A percentile compares a stretch with the other conserved stretches of the same genome.
Evolutionary conservation across 2,797 vertebrate species (phyloP).

Genomic region (Neomorphus geoffroyi): DNA sequence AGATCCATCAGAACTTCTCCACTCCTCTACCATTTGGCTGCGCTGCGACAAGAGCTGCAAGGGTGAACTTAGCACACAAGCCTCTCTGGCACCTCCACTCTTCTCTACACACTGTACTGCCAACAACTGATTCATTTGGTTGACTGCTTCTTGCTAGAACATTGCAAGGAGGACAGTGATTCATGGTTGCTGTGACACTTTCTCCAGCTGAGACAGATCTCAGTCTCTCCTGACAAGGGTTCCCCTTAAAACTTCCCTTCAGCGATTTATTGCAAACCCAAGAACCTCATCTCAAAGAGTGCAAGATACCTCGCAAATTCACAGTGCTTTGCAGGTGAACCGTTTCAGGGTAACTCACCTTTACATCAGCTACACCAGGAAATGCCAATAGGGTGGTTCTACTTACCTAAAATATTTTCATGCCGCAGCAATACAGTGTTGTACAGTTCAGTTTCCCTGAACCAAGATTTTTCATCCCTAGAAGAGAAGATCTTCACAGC

Average conservation of each 20-base stretch:
- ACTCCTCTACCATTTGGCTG: not conserved
- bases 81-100: not conserved
- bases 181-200: not conserved
- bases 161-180: not conserved
- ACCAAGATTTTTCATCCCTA: constrained; percentile 98
- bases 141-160: not conserved
- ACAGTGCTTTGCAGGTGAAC: not conserved
- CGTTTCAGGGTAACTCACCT: not conserved
- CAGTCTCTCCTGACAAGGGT: not conserved
- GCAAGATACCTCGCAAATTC: accelerated
- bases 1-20: not conserved
- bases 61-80: accelerated
- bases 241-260: not conserved
- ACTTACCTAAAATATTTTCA: constrained; percentile 94
- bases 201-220: not conserved
- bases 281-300: not conserved
- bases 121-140: accelerated
- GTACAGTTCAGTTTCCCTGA: constrained; percentile 97
- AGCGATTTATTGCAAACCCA: not conserved
- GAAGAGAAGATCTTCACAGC: constrained; percentile 99
- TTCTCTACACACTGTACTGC: not conserved
- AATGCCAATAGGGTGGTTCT: accelerated
- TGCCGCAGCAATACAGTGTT: constrained; percentile 97
- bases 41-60: not conserved
- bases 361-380: not conserved